Conservation (phyloP, 1,140 invertebrate species). For the Lucilia cuprina region DNA sequence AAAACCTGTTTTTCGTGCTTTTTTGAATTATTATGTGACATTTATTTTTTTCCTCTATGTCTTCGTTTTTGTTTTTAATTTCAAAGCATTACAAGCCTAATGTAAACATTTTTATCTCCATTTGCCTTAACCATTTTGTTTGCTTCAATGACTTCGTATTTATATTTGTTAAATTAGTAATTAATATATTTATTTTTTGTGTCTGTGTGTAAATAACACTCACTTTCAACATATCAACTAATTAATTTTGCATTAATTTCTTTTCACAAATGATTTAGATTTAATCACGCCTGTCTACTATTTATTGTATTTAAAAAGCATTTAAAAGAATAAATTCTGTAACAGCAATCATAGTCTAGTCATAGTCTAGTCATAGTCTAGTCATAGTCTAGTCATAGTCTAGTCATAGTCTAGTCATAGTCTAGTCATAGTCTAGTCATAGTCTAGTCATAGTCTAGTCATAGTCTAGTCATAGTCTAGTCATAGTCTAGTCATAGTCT, state of each 20-base stretch:
- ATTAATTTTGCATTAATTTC: slow-evolving; percentile 32
- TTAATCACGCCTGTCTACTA: slow-evolving; percentile 12
- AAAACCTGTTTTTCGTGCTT: neutral
- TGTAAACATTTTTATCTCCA: neutral
- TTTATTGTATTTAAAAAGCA: neutral
- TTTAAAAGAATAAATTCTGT: no score
- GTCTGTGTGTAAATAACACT: neutral
- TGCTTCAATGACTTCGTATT: neutral
- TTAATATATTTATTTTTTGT: neutral
- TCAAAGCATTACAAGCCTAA: neutral
- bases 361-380: no score
- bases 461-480: no score
- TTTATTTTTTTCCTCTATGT: neutral
- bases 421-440: no score
- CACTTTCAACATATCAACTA: neutral
- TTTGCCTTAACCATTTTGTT: neutral
- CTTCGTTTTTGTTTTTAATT: neutral
- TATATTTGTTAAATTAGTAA: neutral
- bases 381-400: no score
- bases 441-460: no score
- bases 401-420: no score
- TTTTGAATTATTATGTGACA: neutral
- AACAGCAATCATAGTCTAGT: no score
- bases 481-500: no score
- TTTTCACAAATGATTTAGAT: slow-evolving; percentile 10